Conservation (phyloP, 1,140 invertebrate species). For the Drosophila yakuba region DNA sequence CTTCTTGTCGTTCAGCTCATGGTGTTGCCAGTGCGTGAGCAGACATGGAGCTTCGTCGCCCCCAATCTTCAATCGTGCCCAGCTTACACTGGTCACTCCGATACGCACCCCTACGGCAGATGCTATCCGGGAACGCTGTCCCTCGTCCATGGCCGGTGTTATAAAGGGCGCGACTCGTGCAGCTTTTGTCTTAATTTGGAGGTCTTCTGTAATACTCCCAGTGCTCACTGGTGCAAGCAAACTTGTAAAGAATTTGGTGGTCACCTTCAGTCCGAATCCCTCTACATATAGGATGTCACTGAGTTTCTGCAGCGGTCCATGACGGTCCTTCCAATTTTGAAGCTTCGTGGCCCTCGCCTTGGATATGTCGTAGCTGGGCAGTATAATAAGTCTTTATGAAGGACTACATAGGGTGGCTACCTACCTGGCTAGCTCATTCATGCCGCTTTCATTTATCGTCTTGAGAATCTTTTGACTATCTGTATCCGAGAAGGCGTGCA, state of each 20-base stretch:
- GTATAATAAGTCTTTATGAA: not conserved
- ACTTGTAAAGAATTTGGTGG: constrained; percentile 71
- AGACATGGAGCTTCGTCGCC: constrained; percentile 20
- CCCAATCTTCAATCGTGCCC: constrained; percentile 66
- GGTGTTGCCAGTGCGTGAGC: constrained; percentile 74
- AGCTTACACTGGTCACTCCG: constrained; percentile 74
- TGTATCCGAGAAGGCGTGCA: constrained; percentile 48
- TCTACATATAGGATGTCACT: constrained; percentile 71
- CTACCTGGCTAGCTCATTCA: constrained; percentile 54
- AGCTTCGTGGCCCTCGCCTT: constrained; percentile 65
- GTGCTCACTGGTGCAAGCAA: constrained; percentile 33
- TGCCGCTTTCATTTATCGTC: constrained; percentile 42
- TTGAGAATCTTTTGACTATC: constrained; percentile 52
- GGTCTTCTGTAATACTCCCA: not conserved
- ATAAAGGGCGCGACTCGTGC: constrained; percentile 53
- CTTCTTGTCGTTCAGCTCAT: constrained; percentile 80
- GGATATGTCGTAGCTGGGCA: constrained; percentile 73
- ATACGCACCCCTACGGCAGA: constrained; percentile 74
- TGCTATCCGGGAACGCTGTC: constrained; percentile 27
- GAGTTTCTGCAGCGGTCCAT: constrained; percentile 58
- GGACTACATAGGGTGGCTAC: not conserved
- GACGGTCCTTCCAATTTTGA: constrained; percentile 55
- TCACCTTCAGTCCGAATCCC: constrained; percentile 71
- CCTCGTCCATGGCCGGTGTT: constrained; percentile 61
- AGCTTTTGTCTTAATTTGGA: constrained; percentile 4